Evolutionary conservation across 2,888 invertebrate species (phyloP), one percentile per base, ranked within the genome.

Genomic region (Carterocephalus palaemon): DNA sequence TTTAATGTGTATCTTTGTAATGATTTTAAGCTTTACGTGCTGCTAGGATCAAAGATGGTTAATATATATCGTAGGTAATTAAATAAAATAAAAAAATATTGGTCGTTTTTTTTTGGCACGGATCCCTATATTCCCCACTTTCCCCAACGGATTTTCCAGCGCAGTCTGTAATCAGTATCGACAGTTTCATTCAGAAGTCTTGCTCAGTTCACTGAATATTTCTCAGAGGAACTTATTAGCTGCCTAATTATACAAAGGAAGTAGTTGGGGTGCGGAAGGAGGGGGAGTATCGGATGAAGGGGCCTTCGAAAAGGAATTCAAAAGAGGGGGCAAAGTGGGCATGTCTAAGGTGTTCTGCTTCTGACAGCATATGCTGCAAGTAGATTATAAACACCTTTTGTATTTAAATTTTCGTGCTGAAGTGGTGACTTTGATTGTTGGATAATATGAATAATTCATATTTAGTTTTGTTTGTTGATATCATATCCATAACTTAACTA

Each of bases 191-290:
- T 72, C 69, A 63, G 59, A 66, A 57, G 49, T 54, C 57, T 57
- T 59, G 52, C 53, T 53, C 67, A 59, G 62, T 59, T 65, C 68
- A 64, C 66, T 74, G 75, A 75, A 75, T 77, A 76, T 74, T 74
- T 72, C 73, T 70, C 64, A 64, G 67, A 61, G 70, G 67, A 72
- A 70, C 77, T 79, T 82, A 82, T 83, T 82, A 80, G 73, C 69
- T 53, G 51, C 66, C 75, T 85, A 83, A 85, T 82, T 84, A 84
- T 81, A 76, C 76, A 70, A 70, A 80, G 81, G 78, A 84, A 78
- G 79, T 77, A 64, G 62, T 65, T 57, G 59, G 60, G 61, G 61
- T 43, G 39, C 49, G 55, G 51, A 54, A 34, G 28, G 26, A 17
- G 41, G 38, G 38, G 47, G 47, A 37, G 40, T 39, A 29, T 45